Evolutionary conservation across 2,888 invertebrate genomes (phyloP).

Genomic region (Tetranychus piercei): DNA sequence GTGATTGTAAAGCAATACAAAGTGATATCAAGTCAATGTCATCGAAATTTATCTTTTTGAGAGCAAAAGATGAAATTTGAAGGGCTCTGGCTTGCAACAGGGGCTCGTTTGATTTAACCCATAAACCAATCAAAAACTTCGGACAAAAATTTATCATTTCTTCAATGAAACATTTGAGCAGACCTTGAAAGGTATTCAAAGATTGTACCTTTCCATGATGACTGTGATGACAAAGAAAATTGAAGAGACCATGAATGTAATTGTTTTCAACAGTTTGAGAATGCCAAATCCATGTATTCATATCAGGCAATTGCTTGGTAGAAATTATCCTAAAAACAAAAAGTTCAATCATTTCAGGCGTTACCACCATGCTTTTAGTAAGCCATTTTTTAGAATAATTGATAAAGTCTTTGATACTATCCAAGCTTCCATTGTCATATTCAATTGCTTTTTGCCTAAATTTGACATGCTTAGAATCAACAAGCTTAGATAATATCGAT

Average conservation of each 20-base stretch:
- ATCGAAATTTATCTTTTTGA: background rate
- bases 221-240: conserved; percentile 1
- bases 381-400: background rate
- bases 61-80: background rate
- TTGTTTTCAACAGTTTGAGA: background rate
- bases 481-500: background rate
- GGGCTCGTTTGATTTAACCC: conserved; percentile 10
- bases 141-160: background rate
- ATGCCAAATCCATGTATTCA: conserved; percentile 12
- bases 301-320: background rate
- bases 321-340: background rate
- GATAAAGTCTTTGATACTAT: background rate
- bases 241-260: conserved; percentile 11
- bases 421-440: background rate
- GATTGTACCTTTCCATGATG: background rate
- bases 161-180: conserved; percentile 3
- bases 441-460: background rate
- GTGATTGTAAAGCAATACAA: conserved; percentile 13
- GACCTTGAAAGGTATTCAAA: background rate
- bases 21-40: background rate
- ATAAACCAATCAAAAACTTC: conserved; percentile 10
- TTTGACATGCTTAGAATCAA: background rate
- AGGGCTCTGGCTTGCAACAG: conserved; percentile 12
- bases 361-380: background rate
- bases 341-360: background rate